Evolutionary conservation across 2,797 vertebrate species (phyloP).

Genomic region (Pantherophis alleghaniensis): DNA sequence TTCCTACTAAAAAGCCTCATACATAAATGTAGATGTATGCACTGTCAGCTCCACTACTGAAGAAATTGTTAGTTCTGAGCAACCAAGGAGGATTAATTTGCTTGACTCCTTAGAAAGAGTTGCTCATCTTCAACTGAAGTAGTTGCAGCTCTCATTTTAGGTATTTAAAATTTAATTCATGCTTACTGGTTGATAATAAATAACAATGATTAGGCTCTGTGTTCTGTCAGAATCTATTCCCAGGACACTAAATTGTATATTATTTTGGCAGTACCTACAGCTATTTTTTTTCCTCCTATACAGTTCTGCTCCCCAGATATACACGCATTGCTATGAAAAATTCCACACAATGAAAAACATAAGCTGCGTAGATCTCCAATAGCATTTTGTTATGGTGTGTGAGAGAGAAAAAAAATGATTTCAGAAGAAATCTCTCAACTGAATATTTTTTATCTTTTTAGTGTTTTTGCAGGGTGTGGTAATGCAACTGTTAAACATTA

Average conservation of each 20-base stretch:
- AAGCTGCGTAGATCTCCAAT: background rate
- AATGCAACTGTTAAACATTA: constrained; percentile 24
- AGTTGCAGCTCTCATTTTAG: background rate
- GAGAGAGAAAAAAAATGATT: background rate
- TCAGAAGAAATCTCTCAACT: constrained; percentile 16
- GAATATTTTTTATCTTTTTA: constrained; percentile 26
- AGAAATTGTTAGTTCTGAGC: background rate
- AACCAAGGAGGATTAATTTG: background rate
- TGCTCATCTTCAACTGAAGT: background rate
- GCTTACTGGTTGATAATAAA: background rate
- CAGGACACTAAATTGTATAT: background rate
- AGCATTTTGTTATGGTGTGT: constrained; percentile 18
- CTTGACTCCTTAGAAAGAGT: background rate
- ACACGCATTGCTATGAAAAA: background rate
- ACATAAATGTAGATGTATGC: background rate
- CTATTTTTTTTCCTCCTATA: background rate
- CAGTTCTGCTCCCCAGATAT: background rate
- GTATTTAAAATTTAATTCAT: background rate
- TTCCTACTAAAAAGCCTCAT: background rate
- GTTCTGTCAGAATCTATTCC: background rate
- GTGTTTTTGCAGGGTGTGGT: constrained; percentile 6
- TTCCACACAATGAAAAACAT: background rate
- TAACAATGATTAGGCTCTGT: background rate
- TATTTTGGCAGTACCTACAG: background rate
- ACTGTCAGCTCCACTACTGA: background rate